These are phyloP conservation scores for Acropternis orthonyx DNA, from an alignment of 2,797 vertebrate species.

Conservation along the genomic window DNA sequence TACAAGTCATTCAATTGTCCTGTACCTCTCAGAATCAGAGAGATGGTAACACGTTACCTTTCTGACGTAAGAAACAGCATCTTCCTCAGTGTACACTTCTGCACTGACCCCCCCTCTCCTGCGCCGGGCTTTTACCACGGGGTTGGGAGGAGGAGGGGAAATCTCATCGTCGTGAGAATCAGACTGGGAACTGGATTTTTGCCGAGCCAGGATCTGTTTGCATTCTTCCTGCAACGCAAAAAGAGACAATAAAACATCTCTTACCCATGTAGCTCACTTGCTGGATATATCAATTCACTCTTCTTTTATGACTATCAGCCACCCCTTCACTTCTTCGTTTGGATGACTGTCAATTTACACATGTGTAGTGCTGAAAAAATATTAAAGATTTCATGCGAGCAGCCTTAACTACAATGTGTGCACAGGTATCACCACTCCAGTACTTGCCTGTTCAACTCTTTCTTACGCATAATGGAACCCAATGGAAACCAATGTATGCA, in stretches of 20 bases:
- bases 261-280: neutral
- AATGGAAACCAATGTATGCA: neutral
- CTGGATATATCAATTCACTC: neutral
- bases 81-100: constrained; percentile 96
- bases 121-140: constrained; percentile 89
- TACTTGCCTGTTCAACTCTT: neutral
- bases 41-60: constrained; percentile 79
- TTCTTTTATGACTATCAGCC: neutral
- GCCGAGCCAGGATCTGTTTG: constrained; percentile 91
- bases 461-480: neutral
- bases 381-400: neutral
- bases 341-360: neutral
- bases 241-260: neutral
- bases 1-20: accelerated
- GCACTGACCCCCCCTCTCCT: constrained; percentile 93
- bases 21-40: neutral
- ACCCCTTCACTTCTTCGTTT: neutral
- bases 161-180: constrained; percentile 94
- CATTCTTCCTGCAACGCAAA: constrained; percentile 87
- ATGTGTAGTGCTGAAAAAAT: neutral
- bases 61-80: constrained; percentile 96
- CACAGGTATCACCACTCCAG: neutral
- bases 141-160: constrained; percentile 91
- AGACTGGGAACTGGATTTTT: constrained; percentile 94
- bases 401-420: neutral